Percentiles rank a stretch among this genome's conserved stretches.
phyloP scores from a whole-genome alignment of 2,888 invertebrate species.

The Orthonychiurus folsomi region DNA sequence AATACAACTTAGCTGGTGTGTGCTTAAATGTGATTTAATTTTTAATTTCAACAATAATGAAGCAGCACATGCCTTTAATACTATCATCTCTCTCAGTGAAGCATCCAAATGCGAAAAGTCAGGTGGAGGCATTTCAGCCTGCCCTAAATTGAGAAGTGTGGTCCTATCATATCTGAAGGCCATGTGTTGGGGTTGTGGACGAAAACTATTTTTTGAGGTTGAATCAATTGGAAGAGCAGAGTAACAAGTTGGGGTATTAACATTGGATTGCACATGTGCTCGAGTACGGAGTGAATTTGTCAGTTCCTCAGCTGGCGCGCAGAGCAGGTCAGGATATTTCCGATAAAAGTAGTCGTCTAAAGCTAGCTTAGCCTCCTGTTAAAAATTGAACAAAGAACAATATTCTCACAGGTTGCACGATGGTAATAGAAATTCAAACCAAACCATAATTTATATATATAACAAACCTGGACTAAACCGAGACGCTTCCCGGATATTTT shows the following conservation, averaged over 20 bases:
- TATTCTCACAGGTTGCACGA: no score
- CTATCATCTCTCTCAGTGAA: constrained; percentile 22
- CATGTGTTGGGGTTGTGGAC: no score
- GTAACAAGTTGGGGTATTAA: neutral
- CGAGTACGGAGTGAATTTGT: neutral
- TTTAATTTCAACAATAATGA: constrained; percentile 4
- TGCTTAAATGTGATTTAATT: no score
- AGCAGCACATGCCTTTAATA: constrained; percentile 21
- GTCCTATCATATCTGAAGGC: constrained; percentile 27
- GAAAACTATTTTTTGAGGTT: no score
- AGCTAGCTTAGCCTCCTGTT: constrained; percentile 73
- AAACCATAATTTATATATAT: no score
- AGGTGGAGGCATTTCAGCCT: constrained; percentile 19
- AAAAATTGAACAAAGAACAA: no score
- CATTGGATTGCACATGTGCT: neutral
- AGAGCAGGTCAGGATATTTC: constrained; percentile 33
- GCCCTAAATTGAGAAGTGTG: constrained; percentile 25
- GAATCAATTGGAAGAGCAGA: neutral
- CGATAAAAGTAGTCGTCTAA: constrained; percentile 69
- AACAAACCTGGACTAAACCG: constrained; percentile 74
- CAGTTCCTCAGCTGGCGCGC: neutral
- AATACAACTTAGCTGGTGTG: no score
- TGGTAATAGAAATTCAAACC: neutral
- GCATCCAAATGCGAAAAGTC: constrained; percentile 34
- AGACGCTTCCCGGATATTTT: constrained; percentile 77